Evolutionary conservation across 1,140 invertebrate genomes (phyloP).

Genomic region (Eumaeus atala): DNA sequence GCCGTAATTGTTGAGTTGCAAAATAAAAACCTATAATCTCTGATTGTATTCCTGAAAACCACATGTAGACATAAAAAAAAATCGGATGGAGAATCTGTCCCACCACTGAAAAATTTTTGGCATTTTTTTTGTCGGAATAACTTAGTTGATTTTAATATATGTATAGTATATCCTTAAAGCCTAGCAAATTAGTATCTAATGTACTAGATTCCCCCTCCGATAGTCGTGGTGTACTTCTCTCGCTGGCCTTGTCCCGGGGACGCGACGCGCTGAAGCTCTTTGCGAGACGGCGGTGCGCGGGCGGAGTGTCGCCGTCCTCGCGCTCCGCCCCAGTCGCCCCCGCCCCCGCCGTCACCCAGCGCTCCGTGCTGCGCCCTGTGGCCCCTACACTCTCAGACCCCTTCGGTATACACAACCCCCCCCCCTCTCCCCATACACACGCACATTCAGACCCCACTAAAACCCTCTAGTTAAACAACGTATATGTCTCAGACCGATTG

Average conservation of each 20-base stretch:
- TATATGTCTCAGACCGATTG: no score
- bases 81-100: no score
- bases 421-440: constrained; percentile 1
- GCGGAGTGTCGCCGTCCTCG: constrained; percentile 82
- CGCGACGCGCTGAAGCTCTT: constrained; percentile 87
- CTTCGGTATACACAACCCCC: constrained; percentile 15
- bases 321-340: constrained; percentile 29
- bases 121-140: no score
- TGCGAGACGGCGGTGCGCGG: constrained; percentile 86
- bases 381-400: constrained; percentile 45
- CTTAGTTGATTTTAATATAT: background rate
- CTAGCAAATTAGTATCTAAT: background rate
- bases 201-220: background rate
- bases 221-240: constrained; percentile 50
- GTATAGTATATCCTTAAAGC: no score
- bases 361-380: constrained; percentile 43
- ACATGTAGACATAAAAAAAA: no score
- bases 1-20: no score
- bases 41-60: no score
- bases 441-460: no score
- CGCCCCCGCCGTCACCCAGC: constrained; percentile 28
- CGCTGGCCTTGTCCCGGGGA: constrained; percentile 47
- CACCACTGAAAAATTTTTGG: no score
- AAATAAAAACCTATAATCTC: no score
- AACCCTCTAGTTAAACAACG: no score